Evolutionary conservation across 2,113 vertebrate genomes (phyloP).

Genomic region (Indicator indicator): DNA sequence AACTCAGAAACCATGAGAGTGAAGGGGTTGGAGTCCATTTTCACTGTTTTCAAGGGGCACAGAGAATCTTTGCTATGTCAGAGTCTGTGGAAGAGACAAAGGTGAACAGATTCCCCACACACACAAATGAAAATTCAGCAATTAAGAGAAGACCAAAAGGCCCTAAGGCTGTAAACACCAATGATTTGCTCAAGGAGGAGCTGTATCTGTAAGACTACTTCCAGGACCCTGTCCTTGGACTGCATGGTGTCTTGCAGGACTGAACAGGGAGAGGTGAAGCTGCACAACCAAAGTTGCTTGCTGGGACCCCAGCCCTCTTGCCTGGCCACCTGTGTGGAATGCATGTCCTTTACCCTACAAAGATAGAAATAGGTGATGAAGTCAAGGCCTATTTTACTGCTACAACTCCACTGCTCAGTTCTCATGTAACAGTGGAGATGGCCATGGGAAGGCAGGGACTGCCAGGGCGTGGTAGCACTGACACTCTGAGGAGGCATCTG

Average conservation of each 20-base stretch:
- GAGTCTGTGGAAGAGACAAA: background rate
- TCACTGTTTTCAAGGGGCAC: background rate
- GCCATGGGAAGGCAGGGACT: background rate
- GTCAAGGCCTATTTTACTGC: background rate
- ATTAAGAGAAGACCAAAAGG: background rate
- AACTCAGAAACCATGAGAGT: slow-evolving; percentile 35
- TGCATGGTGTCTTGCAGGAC: background rate
- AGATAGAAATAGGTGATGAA: background rate
- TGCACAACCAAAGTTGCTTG: rapidly evolving
- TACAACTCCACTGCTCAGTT: background rate
- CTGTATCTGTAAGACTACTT: background rate
- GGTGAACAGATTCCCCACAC: background rate
- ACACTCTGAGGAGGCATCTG: no score
- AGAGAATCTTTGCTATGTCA: background rate
- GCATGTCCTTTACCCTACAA: background rate
- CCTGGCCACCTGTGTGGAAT: rapidly evolving
- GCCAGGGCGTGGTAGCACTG: rapidly evolving
- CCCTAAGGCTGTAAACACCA: background rate
- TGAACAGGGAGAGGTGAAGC: background rate
- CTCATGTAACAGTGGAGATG: background rate
- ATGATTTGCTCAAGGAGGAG: background rate
- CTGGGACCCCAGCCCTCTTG: no score
- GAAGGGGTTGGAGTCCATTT: background rate
- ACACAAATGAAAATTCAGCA: background rate
- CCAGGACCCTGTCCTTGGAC: background rate